Evolutionary conservation across 2,113 vertebrate species (phyloP).

Genomic region (Strix aluco): DNA sequence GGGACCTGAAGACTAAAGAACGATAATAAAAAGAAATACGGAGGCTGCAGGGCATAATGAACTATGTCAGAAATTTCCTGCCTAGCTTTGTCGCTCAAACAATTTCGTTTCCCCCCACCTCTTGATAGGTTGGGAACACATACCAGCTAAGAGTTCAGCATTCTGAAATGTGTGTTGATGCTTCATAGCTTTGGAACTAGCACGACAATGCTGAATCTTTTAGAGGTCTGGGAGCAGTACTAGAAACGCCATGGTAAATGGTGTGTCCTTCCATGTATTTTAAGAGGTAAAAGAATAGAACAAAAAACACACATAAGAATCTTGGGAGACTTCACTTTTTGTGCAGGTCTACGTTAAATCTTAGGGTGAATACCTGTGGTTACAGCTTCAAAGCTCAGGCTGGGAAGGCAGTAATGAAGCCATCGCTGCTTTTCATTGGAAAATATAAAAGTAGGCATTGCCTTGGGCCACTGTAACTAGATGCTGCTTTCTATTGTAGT

Average conservation of each 20-base stretch:
- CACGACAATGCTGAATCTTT: background rate
- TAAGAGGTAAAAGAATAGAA: background rate
- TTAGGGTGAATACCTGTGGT: background rate
- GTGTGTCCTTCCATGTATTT: background rate
- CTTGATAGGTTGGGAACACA: background rate
- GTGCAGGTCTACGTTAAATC: background rate
- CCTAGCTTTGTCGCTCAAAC: background rate
- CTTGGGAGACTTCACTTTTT: background rate
- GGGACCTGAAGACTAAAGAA: slow-evolving; percentile 35
- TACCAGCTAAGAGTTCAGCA: background rate
- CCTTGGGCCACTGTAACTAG: background rate
- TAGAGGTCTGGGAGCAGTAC: background rate
- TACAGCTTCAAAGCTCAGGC: background rate
- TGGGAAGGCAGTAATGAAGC: background rate
- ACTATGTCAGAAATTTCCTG: slow-evolving; percentile 57
- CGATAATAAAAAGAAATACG: slow-evolving; percentile 59
- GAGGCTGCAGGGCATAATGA: slow-evolving; percentile 54
- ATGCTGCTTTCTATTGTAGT: background rate
- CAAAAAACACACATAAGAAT: background rate
- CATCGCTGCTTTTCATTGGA: background rate
- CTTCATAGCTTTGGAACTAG: background rate
- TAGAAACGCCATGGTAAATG: background rate
- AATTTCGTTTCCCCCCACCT: background rate
- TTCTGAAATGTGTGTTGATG: background rate
- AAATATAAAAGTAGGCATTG: background rate